Evolutionary conservation across 2,888 invertebrate species (phyloP).

Genomic region (Acanthopleura granulata): DNA sequence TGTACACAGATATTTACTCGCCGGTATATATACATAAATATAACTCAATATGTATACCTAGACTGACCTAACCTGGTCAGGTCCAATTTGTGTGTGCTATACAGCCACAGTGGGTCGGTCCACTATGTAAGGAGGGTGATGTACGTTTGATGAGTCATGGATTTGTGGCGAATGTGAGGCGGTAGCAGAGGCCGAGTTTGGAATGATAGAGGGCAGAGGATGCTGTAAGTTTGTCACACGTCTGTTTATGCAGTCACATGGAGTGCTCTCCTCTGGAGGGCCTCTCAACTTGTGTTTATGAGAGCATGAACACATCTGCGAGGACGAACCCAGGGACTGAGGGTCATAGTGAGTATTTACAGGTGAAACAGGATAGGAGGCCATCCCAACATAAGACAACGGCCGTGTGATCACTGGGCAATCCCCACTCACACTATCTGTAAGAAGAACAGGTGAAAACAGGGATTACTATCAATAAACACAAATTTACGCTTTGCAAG

Average conservation of each 20-base stretch:
- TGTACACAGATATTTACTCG: not conserved
- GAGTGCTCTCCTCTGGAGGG: not conserved
- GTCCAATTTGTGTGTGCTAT: not conserved
- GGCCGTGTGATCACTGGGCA: not conserved
- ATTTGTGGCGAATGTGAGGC: not conserved
- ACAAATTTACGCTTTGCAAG: too few relatives aligned
- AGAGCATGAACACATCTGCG: not conserved
- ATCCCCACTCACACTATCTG: not conserved
- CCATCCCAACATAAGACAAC: not conserved
- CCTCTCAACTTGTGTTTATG: not conserved
- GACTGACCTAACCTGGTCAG: not conserved
- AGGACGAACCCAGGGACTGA: not conserved
- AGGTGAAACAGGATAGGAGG: not conserved
- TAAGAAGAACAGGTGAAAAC: not conserved
- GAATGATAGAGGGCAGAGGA: slow-evolving; percentile 2
- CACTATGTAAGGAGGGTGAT: not conserved
- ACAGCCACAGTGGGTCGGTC: slow-evolving; percentile 3
- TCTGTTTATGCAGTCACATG: not conserved
- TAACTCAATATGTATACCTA: not conserved
- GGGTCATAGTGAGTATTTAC: slow-evolving; percentile 15
- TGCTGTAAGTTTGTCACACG: not conserved
- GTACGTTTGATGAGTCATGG: not conserved
- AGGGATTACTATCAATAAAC: too few relatives aligned
- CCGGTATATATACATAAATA: not conserved
- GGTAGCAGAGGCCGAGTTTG: not conserved